A percentile compares a stretch with the other conserved stretches of the same genome.
Conservation (phyloP, 2,113 vertebrate genomes). For the Psilopsiagon aurifrons region DNA sequence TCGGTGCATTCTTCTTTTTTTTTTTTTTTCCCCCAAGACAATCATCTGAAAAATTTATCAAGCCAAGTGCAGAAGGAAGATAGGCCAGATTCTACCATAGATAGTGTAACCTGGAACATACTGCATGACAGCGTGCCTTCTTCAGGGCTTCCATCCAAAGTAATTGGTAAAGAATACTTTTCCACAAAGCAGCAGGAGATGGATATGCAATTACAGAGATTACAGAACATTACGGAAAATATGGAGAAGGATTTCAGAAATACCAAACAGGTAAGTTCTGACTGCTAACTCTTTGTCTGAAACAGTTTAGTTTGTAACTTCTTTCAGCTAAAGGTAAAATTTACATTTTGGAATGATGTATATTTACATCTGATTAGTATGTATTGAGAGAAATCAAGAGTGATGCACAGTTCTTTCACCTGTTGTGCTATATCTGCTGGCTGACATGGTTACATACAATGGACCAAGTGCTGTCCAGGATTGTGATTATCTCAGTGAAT, state of each 20-base stretch:
- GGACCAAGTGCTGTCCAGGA: not conserved
- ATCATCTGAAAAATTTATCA: not conserved
- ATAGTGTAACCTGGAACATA: slow-evolving; percentile 30
- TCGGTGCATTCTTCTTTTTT: not conserved
- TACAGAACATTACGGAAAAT: slow-evolving; percentile 83
- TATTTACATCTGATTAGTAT: not conserved
- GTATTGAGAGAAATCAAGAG: not conserved
- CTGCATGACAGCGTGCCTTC: not conserved
- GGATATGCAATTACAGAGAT: slow-evolving; percentile 77
- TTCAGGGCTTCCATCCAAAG: not conserved
- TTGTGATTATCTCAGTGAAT: not conserved
- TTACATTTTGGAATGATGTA: not conserved
- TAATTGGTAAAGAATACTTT: slow-evolving; percentile 62
- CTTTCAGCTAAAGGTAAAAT: not conserved
- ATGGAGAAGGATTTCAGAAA: slow-evolving; percentile 84
- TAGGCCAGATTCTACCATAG: not conserved
- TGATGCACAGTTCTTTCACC: not conserved
- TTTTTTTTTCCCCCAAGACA: not conserved
- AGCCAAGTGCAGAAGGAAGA: not conserved
- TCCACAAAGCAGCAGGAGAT: slow-evolving; percentile 79
- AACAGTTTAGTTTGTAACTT: not conserved
- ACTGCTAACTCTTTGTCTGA: not conserved
- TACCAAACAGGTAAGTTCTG: slow-evolving; percentile 69
- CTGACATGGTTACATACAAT: not conserved
- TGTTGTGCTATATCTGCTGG: not conserved